phyloP scores from a whole-genome alignment of 2,888 invertebrate species.

The Nezara viridula region DNA sequence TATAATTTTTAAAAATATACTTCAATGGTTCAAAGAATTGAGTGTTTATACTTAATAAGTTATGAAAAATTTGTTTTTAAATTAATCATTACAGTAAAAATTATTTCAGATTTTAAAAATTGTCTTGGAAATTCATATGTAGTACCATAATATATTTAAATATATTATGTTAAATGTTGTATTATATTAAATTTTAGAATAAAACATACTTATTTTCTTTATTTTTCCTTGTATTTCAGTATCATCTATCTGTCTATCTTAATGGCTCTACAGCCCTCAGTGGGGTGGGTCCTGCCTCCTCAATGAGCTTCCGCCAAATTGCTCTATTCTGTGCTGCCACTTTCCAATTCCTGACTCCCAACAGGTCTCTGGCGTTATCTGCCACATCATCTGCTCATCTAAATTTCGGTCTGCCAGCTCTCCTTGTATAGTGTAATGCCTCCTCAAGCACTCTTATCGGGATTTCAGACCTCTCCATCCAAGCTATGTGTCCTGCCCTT shows the following conservation, averaged over 20 bases:
- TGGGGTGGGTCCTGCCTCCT: too few relatives aligned
- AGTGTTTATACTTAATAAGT: not conserved
- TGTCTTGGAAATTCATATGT: not conserved
- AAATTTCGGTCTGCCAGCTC: too few relatives aligned
- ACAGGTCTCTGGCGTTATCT: too few relatives aligned
- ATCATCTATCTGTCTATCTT: not conserved
- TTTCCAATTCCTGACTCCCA: too few relatives aligned
- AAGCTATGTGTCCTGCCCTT: too few relatives aligned
- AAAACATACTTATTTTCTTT: not conserved
- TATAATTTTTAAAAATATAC: not conserved
- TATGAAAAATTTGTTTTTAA: not conserved
- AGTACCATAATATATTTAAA: not conserved
- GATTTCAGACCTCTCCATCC: too few relatives aligned
- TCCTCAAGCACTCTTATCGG: too few relatives aligned
- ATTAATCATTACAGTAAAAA: not conserved
- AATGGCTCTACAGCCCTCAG: too few relatives aligned
- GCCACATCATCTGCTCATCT: too few relatives aligned
- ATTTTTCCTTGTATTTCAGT: not conserved
- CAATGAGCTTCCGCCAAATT: too few relatives aligned
- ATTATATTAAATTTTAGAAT: not conserved
- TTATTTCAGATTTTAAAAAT: not conserved
- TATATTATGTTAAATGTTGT: not conserved
- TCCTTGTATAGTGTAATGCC: too few relatives aligned
- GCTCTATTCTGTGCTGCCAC: too few relatives aligned
- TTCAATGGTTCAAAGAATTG: not conserved